Evolutionary conservation across 2,113 vertebrate species (phyloP).

Genomic region (rabbit (Oryctolagus cuniculus)): DNA sequence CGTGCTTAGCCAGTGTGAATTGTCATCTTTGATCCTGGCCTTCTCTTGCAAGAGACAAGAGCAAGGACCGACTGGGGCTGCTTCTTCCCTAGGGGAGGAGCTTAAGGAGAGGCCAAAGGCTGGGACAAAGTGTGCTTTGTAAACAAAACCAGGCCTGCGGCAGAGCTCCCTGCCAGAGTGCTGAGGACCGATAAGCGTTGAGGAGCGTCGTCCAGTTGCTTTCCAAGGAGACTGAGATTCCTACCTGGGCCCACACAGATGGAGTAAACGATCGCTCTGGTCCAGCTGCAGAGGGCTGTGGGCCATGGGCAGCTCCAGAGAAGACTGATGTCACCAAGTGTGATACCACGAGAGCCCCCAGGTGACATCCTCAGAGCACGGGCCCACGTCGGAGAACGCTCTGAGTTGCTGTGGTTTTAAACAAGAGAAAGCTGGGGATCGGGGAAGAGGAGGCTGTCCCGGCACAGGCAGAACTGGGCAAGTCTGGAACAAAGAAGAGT

Average conservation of each 20-base stretch:
- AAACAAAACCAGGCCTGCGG: background rate
- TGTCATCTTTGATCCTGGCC: background rate
- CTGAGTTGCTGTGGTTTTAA: background rate
- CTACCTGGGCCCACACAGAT: background rate
- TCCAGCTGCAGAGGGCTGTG: background rate
- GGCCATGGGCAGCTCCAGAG: background rate
- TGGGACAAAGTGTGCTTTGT: background rate
- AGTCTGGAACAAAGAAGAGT: background rate
- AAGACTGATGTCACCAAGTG: background rate
- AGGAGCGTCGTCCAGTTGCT: background rate
- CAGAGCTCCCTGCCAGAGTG: too few relatives aligned
- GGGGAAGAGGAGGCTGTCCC: background rate
- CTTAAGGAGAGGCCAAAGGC: background rate
- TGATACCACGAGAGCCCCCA: background rate
- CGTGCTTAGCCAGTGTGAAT: background rate
- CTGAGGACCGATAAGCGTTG: background rate
- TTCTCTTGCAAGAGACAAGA: background rate
- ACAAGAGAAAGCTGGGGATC: background rate
- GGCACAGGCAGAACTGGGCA: background rate
- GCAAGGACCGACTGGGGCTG: background rate
- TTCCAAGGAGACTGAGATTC: background rate
- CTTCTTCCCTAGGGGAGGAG: background rate
- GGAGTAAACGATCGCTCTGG: background rate
- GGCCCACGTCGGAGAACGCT: background rate
- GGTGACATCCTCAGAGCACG: background rate